These are phyloP conservation scores for Reticulitermes speratus DNA, from an alignment of 1,140 invertebrate species.

Conservation along the genomic window DNA sequence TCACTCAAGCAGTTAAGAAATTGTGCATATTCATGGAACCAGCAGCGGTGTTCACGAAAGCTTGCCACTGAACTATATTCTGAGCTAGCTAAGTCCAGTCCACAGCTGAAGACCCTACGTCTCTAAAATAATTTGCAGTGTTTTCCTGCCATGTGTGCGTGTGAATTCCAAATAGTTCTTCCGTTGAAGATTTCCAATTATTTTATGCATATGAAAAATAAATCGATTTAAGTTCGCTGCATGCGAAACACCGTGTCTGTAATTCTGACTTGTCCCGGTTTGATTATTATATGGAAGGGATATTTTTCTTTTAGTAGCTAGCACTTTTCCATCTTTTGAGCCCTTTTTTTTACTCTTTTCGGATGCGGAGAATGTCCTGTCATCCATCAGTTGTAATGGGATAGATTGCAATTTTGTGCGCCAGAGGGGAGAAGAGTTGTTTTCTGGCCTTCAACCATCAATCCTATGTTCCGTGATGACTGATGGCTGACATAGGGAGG, in stretches of 20 bases:
- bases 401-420: constrained; percentile 26
- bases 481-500: neutral
- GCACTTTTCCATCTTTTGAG: constrained; percentile 13
- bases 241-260: neutral
- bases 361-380: constrained; percentile 4
- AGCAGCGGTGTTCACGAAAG: too few relatives aligned
- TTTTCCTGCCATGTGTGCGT: too few relatives aligned
- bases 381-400: constrained; percentile 24
- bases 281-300: constrained; percentile 20
- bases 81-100: too few relatives aligned
- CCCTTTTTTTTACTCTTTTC: neutral
- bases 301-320: constrained; percentile 19
- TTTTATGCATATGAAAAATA: too few relatives aligned
- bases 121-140: too few relatives aligned
- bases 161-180: too few relatives aligned
- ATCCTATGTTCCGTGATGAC: neutral
- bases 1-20: too few relatives aligned
- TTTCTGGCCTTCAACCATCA: constrained; percentile 21
- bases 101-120: too few relatives aligned
- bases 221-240: neutral
- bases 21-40: too few relatives aligned
- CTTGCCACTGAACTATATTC: too few relatives aligned
- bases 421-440: neutral
- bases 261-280: neutral
- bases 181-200: too few relatives aligned